Base-by-base conservation (phyloP, 2,113 vertebrate species). In the Herpailurus yagouaroundi region DNA sequence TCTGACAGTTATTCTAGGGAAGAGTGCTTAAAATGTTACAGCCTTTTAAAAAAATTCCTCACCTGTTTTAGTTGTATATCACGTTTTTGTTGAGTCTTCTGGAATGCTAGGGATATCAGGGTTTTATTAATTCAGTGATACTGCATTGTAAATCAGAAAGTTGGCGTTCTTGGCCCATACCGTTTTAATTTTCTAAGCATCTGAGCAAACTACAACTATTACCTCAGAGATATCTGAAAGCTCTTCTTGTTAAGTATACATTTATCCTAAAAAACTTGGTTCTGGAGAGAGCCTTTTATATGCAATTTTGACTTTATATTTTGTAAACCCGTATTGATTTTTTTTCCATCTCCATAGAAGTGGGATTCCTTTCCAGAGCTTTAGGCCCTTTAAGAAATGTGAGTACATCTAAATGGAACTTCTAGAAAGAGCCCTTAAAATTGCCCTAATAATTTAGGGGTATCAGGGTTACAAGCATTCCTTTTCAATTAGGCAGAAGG, bases 51-150 rank as follows among this genome's bases (percentile, higher is more conserved):
- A 93, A 96, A 90, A 48, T 83, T 7, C 81, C 84, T 98, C 85
- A 98, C 97, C 96, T 97, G 87, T 92, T 97, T 98, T 98, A 98
- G 63, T 63, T 98, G 29, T 90, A 94, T 95, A 96, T 98, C 90
- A 97, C 1, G 2, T 92, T 98, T 98, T 89, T 36, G 52, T 86
- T 80, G 91, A 95, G 76, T 57, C 50, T 97, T 98, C 84, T 92
- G 89, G 84, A 96, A 64, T 98, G 92, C 93, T 98, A 97, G 97
- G 89, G 89, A 89, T 97, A 93, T 92, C 0, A 4, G 13, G 19
- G 95, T 98, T 98, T 97, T 97, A 96, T 97, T 97, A 98, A 98
- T 98, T 97, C 66, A 95, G 88, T 92, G 83, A 88, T 93, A 77
- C 66, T 90, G 87, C 50, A 76, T 87, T 98, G 93, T 98, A 98